These are phyloP conservation scores for Cassiopea andromeda DNA, from an alignment of 30 jellyfish, hydroid and myxozoan genomes.

Conservation along the genomic window DNA sequence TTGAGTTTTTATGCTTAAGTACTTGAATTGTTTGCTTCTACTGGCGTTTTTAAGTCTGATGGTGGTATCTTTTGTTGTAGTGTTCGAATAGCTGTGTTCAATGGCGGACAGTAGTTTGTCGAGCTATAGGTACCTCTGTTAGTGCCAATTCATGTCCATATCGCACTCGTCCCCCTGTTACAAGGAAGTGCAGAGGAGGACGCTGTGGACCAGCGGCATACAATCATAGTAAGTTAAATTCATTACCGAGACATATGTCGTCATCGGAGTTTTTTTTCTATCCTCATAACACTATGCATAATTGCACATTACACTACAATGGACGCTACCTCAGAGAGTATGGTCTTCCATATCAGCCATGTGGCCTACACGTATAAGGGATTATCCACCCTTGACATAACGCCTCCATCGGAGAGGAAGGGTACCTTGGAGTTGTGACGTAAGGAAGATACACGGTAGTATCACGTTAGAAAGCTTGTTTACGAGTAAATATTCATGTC, in stretches of 20 bases:
- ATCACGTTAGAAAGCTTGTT: too few species aligned
- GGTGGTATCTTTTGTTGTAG: constrained; percentile 12
- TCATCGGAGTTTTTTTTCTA: too few species aligned
- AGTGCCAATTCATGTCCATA: constrained; percentile 56
- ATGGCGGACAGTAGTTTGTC: constrained; percentile 80
- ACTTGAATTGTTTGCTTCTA: not conserved
- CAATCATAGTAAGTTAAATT: constrained; percentile 35
- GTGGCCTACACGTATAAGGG: too few species aligned
- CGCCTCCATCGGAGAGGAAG: too few species aligned
- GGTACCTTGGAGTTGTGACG: too few species aligned
- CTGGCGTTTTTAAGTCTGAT: not conserved
- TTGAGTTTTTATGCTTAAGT: not conserved
- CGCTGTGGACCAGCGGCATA: constrained; percentile 71
- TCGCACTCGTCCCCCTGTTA: constrained; percentile 76
- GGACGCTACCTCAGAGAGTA: too few species aligned
- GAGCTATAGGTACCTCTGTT: constrained; percentile 40
- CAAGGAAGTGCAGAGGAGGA: constrained; percentile 71
- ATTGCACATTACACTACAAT: too few species aligned
- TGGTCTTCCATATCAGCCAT: too few species aligned
- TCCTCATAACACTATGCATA: too few species aligned
- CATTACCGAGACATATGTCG: not conserved
- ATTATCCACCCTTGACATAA: too few species aligned
- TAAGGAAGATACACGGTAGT: too few species aligned
- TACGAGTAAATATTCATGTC: too few species aligned
- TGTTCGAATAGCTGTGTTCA: constrained; percentile 79